phyloP scores from a whole-genome alignment of 2,888 invertebrate genomes.

The Desoria tigrina region DNA sequence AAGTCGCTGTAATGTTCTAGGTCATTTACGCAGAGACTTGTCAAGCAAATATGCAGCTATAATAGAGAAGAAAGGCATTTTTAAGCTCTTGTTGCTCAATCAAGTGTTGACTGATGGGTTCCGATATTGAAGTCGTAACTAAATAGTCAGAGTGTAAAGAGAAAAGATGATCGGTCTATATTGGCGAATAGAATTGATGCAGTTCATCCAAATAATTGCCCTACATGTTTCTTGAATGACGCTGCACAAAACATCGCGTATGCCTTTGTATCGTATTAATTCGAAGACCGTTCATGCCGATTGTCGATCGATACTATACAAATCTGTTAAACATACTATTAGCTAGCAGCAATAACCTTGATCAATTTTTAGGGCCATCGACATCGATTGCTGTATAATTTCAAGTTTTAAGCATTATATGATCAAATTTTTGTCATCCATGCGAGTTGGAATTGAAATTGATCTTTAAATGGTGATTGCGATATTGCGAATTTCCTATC shows the following conservation, averaged over 20 bases:
- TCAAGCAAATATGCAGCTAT: slow-evolving; percentile 2
- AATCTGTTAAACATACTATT: no score
- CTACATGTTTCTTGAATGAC: slow-evolving; percentile 4
- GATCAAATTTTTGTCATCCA: no score
- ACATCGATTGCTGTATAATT: neutral
- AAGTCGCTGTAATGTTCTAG: neutral
- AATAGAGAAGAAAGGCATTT: slow-evolving; percentile 1
- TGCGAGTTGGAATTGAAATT: no score
- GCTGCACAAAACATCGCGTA: neutral
- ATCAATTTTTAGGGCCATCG: neutral
- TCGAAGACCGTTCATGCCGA: no score
- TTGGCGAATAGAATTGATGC: neutral
- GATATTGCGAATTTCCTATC: no score
- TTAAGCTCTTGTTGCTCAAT: slow-evolving; percentile 6
- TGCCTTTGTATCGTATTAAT: no score
- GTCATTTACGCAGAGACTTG: neutral
- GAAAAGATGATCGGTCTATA: neutral
- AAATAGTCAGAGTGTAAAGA: neutral
- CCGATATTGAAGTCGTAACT: neutral
- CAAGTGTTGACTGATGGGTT: neutral
- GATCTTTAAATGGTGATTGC: no score
- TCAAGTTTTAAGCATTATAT: no score
- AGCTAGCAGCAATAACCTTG: no score
- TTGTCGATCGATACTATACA: no score
- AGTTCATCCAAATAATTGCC: slow-evolving; percentile 11